Base-by-base conservation (phyloP, 2,888 invertebrate species). In the Leucophenga montana region DNA sequence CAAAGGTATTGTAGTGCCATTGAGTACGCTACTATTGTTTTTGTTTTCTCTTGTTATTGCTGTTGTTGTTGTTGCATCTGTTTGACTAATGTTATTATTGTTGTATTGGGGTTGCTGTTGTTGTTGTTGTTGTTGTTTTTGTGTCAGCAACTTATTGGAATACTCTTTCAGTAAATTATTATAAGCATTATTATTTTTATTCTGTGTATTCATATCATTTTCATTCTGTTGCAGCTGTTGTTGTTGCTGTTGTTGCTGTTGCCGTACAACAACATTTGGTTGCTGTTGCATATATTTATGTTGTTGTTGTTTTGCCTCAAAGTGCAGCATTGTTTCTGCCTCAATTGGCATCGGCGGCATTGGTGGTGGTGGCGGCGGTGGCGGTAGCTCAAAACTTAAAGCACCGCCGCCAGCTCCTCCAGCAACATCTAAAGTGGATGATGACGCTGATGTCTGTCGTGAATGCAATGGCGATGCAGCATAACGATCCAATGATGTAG, bases 181-280 rank as follows among this genome's bases (percentile, higher is more conserved):
- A 79, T 87, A 87, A 75, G 85, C 84, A 79, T 83, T 84, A 76
- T 80, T 77, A 76, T 81, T 80, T 77, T 87, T 86, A 76, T 88
- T 88, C 74, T 87, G 86, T 71, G 80, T 83, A 78, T 87, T 88
- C 86, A 86, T 85, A 77, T 88, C 86, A 77, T 87, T 86, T 79
- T 88, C 87, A 78, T 86, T 87, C 76, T 85, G 85, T 72, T 84
- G 79, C 71, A 73, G 78, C 70, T 44, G 31, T 8, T 46, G 68
- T 31, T 22, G n/a, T 62, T 70, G 75, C 69, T 72, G 75, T 68
- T 70, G 75, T 22, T 67, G 72, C 68, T 61, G 67, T 66, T 71
- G 75, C 31, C 68, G 77, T 46, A 67, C 68, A 73, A 72, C 74
- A 75, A 78, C 59, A 73, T 76, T 71, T 75, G 77, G 76, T 61